Evolutionary conservation across 2,888 invertebrate genomes (phyloP), one percentile per base, ranked within the genome.

Genomic region (Sinhomidia bicolor): DNA sequence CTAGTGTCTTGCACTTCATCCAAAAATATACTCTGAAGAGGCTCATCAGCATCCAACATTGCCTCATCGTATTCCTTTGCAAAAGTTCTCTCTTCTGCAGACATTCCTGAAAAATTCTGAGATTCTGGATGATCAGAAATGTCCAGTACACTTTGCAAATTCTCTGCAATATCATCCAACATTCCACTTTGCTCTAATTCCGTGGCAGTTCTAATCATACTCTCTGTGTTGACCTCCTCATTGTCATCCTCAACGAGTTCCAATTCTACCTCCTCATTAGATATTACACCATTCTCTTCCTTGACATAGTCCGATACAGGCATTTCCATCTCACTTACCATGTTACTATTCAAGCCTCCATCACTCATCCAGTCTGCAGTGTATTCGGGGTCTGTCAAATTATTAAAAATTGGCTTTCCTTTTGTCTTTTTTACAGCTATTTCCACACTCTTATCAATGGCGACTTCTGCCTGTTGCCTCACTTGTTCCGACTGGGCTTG

Each of bases 341-440:
- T 17, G 17, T 65, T 81, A 26, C 47, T 51, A 9, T 41, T 62
- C 26, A 44, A 14, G n/a, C 74, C 81, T 2, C 23, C 57, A 23
- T 87, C 90, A 32, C 81, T 88, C 0, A 88, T 85, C 74, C 84
- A 90, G 29, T 90, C 90, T 7, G 88, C 90, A 0, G 81, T 90
- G 41, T 85, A 90, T n/a, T 87, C 87, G 1, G 87, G 87, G 29
- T 87, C 87, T 6, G 29, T 62, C 5, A 60, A 17, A 47, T 57
- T 74, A 12, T 9, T 84, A 36, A 65, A 74, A 36, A 65, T 54
- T 4, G 74, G 32, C 10, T 62, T 71, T 23, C 60, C 60, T 57
- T 36, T 79, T 6, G 36, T 60, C 29, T 41, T 41, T 36, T 62
- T 62, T 1, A 51, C 32, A 57, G 36, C 32, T 20, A 23, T 7